A percentile compares a stretch with the other conserved stretches of the same genome.
Evolutionary conservation across 2,797 vertebrate genomes (phyloP).

Genomic region (Pseudocheirus occidentalis): DNA sequence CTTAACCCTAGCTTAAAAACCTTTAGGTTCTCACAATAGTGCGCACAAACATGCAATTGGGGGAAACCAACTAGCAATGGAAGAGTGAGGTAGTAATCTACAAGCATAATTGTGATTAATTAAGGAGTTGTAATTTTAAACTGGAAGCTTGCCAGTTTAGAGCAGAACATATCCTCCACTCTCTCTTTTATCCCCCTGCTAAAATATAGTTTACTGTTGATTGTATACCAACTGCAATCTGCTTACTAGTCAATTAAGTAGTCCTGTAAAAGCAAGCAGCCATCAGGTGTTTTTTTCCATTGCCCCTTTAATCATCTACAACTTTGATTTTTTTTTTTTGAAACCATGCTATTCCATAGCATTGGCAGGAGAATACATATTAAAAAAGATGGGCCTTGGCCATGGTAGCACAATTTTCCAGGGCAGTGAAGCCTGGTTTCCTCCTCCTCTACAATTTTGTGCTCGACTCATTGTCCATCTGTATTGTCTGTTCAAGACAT

Average conservation of each 20-base stretch:
- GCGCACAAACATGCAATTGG: neutral
- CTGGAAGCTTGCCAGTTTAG: neutral
- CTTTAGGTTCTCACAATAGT: neutral
- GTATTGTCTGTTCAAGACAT: neutral
- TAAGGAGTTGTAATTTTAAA: neutral
- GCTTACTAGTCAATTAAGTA: neutral
- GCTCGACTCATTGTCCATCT: neutral
- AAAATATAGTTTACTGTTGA: neutral
- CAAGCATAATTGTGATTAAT: neutral
- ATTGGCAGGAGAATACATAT: neutral
- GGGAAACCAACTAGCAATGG: neutral
- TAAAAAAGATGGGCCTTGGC: neutral
- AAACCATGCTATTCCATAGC: neutral
- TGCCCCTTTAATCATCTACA: neutral
- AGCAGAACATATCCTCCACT: neutral
- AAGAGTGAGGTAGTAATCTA: neutral
- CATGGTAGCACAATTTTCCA: neutral
- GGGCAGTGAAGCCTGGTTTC: neutral
- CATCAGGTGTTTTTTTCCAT: neutral
- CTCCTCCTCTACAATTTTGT: neutral
- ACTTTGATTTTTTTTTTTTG: neutral
- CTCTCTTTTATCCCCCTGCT: neutral
- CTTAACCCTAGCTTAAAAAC: neutral
- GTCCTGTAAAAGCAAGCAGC: neutral
- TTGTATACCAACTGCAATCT: neutral